A percentile compares a stretch with the other conserved stretches of the same genome.
phyloP scores from a whole-genome alignment of 2,113 vertebrate species.

The Ceyx margarethae region DNA sequence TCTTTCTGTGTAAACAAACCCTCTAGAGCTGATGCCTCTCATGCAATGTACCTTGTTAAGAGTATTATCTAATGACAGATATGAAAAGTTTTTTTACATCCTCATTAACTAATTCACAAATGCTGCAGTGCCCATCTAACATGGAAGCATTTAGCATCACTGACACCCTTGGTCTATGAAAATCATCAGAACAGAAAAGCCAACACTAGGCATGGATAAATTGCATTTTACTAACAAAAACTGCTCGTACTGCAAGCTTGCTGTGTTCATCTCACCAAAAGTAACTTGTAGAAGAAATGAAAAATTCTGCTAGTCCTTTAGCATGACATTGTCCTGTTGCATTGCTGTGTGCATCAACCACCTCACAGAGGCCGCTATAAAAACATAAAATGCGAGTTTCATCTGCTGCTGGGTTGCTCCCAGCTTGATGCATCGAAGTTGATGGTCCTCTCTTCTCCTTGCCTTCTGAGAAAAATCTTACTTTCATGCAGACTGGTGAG shows the following conservation, averaged over 20 bases:
- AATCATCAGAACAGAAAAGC: not conserved
- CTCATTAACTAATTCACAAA: not conserved
- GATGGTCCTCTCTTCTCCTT: not conserved
- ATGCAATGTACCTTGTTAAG: not conserved
- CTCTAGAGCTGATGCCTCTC: not conserved
- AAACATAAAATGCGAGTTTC: rapidly evolving
- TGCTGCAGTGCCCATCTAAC: not conserved
- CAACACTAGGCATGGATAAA: not conserved
- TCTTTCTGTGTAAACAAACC: not conserved
- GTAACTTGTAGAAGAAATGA: not conserved
- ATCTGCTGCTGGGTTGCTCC: not conserved
- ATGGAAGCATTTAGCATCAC: not conserved
- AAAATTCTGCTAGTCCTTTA: not conserved
- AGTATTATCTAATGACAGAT: not conserved
- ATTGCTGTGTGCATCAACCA: not conserved
- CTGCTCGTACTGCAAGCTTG: not conserved
- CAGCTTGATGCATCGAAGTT: not conserved
- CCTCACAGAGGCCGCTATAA: not conserved
- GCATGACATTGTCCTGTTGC: rapidly evolving
- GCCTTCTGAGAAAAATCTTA: not conserved
- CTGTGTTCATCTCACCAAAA: not conserved
- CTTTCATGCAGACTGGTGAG: not conserved
- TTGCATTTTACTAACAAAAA: not conserved
- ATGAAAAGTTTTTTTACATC: not conserved
- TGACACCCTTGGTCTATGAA: not conserved